Evolutionary conservation across 2,797 vertebrate genomes (phyloP), one percentile per base, ranked within the genome.

Genomic region (Arremon aurantiirostris): DNA sequence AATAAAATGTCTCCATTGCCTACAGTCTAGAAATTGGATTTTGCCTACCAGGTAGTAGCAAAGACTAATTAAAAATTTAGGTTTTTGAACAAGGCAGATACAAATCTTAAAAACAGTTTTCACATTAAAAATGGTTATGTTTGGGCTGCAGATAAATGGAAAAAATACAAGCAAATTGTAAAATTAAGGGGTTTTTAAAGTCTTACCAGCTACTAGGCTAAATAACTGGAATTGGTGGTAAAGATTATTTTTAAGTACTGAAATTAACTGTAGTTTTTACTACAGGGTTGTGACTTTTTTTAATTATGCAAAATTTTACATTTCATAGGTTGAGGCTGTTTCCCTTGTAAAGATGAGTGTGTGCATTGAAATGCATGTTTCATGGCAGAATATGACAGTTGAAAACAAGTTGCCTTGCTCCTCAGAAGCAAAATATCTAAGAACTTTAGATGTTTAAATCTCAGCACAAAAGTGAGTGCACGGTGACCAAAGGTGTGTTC

Each of bases 21-120:
- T 92, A 52, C 70, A 94, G 86, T 89, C 83, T 79, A 72, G 90
- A 81, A 76, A 83, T 96, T 92, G 90, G 50, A 84, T 86, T 96
- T 95, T 94, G 75, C 50, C n/a, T 95, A 60, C 21, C 93, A 59
- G 49, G 41, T 85, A 82, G 5, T 89, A 89, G 72, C 63, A 77
- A 59, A 80, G 66, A 73, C 44, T 88, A 77, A 94, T 91, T 69
- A 72, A 84, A 93, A 81, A 37, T 20, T 28, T 82, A 60, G 26
- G 9, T 21, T 88, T 94, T 72, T 57, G 23, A 96, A 20, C 42
- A 89, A 20, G 84, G 42, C 39, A 60, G 30, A 50, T 70, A n/a
- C 41, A 85, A 64, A 78, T 37, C 8, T 72, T 75, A 68, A 56
- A 63, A 93, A 52, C 42, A 66, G 8, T 44, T 96, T 89, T 42